A percentile compares a stretch with the other conserved stretches of the same genome.
phyloP scores from a whole-genome alignment of 64 coral and sea anemone species.

The Catalaphyllia jardinei region DNA sequence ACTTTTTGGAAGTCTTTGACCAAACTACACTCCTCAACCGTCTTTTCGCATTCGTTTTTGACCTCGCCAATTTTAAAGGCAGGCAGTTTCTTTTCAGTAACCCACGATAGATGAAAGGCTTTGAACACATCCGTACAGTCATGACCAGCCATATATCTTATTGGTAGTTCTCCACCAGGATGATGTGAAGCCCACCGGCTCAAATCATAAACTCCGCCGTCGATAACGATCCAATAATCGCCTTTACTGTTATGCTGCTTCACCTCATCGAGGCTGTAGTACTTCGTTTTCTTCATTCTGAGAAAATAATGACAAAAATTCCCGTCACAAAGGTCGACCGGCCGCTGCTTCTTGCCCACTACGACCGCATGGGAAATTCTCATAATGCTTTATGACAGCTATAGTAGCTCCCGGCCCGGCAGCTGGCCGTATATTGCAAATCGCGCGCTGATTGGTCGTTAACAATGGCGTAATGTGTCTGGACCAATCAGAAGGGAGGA shows the following conservation, averaged over 20 bases:
- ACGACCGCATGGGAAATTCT: neutral
- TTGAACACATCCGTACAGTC: slow-evolving; percentile 95
- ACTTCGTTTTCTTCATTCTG: slow-evolving; percentile 49
- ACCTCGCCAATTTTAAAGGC: slow-evolving; percentile 89
- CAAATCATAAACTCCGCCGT: slow-evolving; percentile 86
- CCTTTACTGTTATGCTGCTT: slow-evolving; percentile 65
- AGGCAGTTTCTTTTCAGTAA: slow-evolving; percentile 80
- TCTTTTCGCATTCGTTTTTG: slow-evolving; percentile 14
- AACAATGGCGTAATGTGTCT: neutral
- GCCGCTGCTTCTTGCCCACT: neutral
- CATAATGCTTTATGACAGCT: no score
- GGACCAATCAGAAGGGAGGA: neutral
- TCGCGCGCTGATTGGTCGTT: slow-evolving; percentile 10
- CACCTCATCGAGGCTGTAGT: slow-evolving; percentile 74
- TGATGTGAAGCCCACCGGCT: slow-evolving; percentile 88
- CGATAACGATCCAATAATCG: slow-evolving; percentile 93
- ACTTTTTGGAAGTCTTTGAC: slow-evolving; percentile 84
- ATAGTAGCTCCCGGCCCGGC: no score
- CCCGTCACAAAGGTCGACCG: neutral
- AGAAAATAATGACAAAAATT: neutral
- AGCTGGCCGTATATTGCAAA: neutral
- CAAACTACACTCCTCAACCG: slow-evolving; percentile 52
- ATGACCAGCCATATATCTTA: slow-evolving; percentile 92
- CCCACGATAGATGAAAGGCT: slow-evolving; percentile 86
- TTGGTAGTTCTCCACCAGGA: slow-evolving; percentile 91